These are phyloP conservation scores for Pseudomyrmex gracilis DNA, from an alignment of 1,140 invertebrate species.

Conservation along the genomic window DNA sequence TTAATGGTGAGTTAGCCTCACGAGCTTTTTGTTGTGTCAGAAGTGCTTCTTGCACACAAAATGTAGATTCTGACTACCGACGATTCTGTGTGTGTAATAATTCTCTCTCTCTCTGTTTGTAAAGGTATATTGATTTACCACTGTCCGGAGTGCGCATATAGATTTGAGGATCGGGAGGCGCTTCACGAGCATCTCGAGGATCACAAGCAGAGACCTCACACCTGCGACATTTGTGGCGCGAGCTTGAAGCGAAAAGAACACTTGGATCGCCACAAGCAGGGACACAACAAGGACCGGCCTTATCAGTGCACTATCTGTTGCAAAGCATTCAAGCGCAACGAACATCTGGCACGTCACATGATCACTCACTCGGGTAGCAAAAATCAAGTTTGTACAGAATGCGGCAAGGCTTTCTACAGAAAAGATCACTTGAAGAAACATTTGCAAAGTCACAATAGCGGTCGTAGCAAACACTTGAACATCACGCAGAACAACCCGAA, in stretches of 20 bases:
- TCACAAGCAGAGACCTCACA: constrained; percentile 83
- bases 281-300: constrained; percentile 86
- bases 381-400: constrained; percentile 87
- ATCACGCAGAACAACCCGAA: constrained; percentile 70
- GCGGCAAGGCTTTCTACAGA: constrained; percentile 87
- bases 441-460: constrained; percentile 85
- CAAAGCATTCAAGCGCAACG: constrained; percentile 87
- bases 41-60: too few species aligned
- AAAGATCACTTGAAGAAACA: constrained; percentile 88
- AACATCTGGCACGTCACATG: constrained; percentile 86
- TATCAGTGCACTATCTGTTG: constrained; percentile 86
- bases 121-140: constrained; percentile 80
- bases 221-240: constrained; percentile 87
- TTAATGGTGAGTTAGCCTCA: constrained; percentile 77
- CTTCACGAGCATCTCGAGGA: constrained; percentile 83
- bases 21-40: too few species aligned
- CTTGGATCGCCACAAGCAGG: constrained; percentile 90
- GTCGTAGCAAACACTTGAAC: constrained; percentile 73
- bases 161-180: constrained; percentile 81
- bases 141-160: constrained; percentile 84
- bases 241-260: constrained; percentile 94
- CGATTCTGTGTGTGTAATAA: neutral
- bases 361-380: constrained; percentile 86
- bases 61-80: neutral
- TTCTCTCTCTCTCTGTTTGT: constrained; percentile 5